These are phyloP conservation scores for Polia nebulosa DNA, from an alignment of 2,888 invertebrate species.

Conservation along the genomic window DNA sequence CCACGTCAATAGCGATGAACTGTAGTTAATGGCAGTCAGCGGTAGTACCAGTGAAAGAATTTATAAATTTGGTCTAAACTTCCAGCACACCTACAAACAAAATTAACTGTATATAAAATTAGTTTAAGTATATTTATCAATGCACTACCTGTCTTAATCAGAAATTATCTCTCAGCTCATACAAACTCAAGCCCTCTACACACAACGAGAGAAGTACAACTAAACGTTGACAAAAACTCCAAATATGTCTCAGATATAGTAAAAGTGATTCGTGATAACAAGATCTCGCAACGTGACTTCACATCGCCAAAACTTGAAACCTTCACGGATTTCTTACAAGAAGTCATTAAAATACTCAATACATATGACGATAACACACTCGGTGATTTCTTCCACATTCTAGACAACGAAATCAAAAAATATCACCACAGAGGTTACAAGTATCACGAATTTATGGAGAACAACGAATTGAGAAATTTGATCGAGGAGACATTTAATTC, in stretches of 20 bases:
- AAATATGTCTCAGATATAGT: neutral
- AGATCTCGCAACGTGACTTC: neutral
- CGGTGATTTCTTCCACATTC: neutral
- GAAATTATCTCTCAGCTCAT: slow-evolving; percentile 3
- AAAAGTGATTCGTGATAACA: neutral
- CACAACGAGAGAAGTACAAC: neutral
- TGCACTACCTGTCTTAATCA: no score
- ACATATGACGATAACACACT: neutral
- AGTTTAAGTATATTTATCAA: no score
- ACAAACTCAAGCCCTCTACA: neutral
- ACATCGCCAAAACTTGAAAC: neutral
- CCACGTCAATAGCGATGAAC: no score
- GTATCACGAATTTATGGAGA: neutral
- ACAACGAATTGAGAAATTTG: neutral
- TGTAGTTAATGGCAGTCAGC: no score
- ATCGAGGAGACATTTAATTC: neutral
- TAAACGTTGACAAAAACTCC: neutral
- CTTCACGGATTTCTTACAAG: neutral
- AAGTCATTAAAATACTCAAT: neutral
- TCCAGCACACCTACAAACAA: no score
- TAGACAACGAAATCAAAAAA: neutral
- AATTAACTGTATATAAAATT: no score
- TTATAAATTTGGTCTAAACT: no score
- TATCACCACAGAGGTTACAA: neutral
- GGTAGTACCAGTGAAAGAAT: no score